These are phyloP conservation scores for Himantopus leucocephalus DNA, from an alignment of 2,113 vertebrate genomes.

Conservation along the genomic window DNA sequence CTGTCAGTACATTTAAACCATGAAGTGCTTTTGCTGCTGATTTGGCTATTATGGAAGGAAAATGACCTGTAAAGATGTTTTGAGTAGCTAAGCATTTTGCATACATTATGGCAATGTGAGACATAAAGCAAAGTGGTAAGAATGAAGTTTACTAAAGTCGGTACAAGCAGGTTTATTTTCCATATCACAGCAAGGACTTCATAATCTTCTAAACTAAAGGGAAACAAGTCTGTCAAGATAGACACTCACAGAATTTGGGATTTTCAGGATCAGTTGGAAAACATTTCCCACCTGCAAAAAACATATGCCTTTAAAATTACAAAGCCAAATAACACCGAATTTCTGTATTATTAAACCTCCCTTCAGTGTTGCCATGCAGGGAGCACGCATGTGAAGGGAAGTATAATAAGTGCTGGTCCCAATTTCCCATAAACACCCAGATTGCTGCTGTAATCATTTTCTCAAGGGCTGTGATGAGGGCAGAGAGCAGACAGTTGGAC, in stretches of 20 bases:
- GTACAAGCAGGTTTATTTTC: constrained; percentile 62
- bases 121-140: constrained; percentile 55
- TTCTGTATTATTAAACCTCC: constrained; percentile 20
- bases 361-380: background rate
- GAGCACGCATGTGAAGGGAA: background rate
- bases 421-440: background rate
- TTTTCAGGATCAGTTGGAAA: constrained; percentile 60
- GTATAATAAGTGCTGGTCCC: background rate
- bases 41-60: constrained; percentile 69
- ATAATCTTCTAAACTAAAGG: constrained; percentile 55
- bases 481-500: background rate
- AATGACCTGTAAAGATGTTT: constrained; percentile 71
- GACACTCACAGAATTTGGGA: constrained; percentile 31
- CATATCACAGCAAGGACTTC: constrained; percentile 22
- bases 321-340: background rate
- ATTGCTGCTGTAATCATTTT: background rate
- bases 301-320: background rate
- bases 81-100: constrained; percentile 69
- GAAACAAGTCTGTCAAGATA: constrained; percentile 41
- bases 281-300: background rate
- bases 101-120: constrained; percentile 65
- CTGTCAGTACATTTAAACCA: constrained; percentile 58
- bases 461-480: background rate
- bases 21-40: constrained; percentile 62
- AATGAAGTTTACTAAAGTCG: constrained; percentile 67